These are phyloP conservation scores for Phrynocephalus guinanensis DNA, from an alignment of 2,797 vertebrate species.

Conservation along the genomic window DNA sequence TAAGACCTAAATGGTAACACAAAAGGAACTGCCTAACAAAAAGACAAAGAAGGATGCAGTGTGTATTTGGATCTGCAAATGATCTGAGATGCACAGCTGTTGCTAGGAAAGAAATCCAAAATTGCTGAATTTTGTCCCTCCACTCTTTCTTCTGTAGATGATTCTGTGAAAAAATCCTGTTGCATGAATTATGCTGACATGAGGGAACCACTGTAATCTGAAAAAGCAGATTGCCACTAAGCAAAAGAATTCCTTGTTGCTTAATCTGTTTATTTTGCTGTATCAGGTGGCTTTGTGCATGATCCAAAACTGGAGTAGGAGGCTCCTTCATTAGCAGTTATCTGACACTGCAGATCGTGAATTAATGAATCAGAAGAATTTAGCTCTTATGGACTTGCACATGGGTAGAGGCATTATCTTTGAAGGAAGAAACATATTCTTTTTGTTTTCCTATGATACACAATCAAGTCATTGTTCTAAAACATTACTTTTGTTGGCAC, in stretches of 20 bases:
- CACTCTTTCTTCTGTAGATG: neutral
- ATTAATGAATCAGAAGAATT: too few species aligned
- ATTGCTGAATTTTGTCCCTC: conserved; percentile 29
- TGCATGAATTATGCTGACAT: too few species aligned
- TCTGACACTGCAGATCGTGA: too few species aligned
- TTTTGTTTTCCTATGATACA: neutral
- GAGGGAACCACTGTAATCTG: too few species aligned
- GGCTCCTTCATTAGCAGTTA: too few species aligned
- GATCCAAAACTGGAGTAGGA: too few species aligned
- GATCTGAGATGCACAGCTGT: conserved; percentile 13
- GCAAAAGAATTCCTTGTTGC: too few species aligned
- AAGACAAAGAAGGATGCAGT: conserved; percentile 19
- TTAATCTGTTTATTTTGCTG: too few species aligned
- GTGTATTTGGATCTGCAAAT: conserved; percentile 35
- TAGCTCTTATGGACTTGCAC: too few species aligned
- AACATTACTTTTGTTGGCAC: neutral
- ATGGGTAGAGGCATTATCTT: neutral
- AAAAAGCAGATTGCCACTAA: too few species aligned
- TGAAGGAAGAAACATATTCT: neutral
- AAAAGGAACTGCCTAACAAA: neutral
- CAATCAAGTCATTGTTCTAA: neutral
- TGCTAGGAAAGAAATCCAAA: conserved; percentile 38
- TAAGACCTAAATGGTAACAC: conserved; percentile 44
- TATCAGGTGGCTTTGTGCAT: too few species aligned
- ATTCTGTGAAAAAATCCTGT: neutral